Base-by-base conservation (phyloP, 2,113 vertebrate genomes). In the Oreochromis tanganicae region DNA sequence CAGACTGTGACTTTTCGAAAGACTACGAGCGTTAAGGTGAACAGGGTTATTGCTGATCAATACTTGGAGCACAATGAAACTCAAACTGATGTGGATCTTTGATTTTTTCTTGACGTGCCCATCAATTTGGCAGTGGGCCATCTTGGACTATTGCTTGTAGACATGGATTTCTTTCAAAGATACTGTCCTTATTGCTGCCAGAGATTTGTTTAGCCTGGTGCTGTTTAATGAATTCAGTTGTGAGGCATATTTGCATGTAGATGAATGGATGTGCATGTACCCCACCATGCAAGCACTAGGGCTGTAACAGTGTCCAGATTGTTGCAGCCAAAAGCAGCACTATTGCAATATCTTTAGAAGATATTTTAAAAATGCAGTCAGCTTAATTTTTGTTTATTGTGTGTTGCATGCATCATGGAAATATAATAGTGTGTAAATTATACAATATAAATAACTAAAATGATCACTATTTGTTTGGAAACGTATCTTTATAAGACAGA, bases 81-180 rank as follows among this genome's bases (percentile, higher is more conserved):
- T 91, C 71, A 82, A 91, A 93, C 89, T 88, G 88, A 95, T 85
- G 90, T 29, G 52, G 48, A 71, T 63, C 85, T 94, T 95, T 93
- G 92, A 93, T 94, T 93, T 94, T 71, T 91, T 85, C 81, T 82
- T 46, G 78, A 91, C 86, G 63, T 66, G 57, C 84, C 21, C 66
- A 78, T 93, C 88, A 85, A 78, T 88, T 87, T 85, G 80, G 80
- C 85, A 91, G 85, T 7, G 7, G 84, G 90, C 46, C 81, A 87
- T 88, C 66, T 57, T 82, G 21, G 84, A 46, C 43, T 81, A 61
- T 41, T 88, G 75, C 85, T 59, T 52, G 43, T 78, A 46, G 61
- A 83, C 78, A 92, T 91, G 41, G 91, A 94, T 93, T 93, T 91
- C 89, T 83, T 82, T 90, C 59, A 80, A 66, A 88, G 80, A 61